A percentile compares a stretch with the other conserved stretches of the same genome.
phyloP scores from a whole-genome alignment of 2,797 vertebrate species.

The Neostethus bicornis region DNA sequence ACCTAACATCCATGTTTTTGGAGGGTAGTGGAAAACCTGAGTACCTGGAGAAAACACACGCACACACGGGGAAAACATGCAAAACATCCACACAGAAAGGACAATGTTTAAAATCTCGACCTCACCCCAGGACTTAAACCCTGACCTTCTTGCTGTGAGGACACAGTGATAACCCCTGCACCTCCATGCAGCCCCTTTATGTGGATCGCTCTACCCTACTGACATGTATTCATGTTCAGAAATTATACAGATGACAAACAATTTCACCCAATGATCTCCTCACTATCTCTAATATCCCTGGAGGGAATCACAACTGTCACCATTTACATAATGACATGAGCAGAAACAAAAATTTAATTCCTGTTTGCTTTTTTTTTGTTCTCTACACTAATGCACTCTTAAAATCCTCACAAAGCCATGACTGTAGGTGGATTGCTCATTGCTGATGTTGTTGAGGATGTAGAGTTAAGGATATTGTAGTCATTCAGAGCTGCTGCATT shows the following conservation, averaged over 20 bases:
- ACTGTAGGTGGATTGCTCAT: conserved; percentile 27
- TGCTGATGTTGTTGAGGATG: conserved; percentile 1
- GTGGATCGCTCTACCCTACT: conserved; percentile 23
- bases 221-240: conserved; percentile 31
- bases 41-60: too few relatives aligned
- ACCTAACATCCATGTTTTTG: too few relatives aligned
- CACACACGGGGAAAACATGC: too few relatives aligned
- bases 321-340: conserved; percentile 43
- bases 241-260: conserved; percentile 44
- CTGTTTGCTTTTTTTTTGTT: conserved; percentile 8
- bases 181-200: too few relatives aligned
- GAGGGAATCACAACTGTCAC: conserved; percentile 14
- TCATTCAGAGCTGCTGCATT: conserved; percentile 52
- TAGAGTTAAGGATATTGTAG: conserved; percentile 20
- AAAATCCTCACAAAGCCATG: not conserved
- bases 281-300: conserved; percentile 28
- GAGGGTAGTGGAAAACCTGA: too few relatives aligned
- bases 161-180: too few relatives aligned
- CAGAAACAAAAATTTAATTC: conserved; percentile 39
- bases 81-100: too few relatives aligned
- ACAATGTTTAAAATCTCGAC: too few relatives aligned
- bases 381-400: not conserved
- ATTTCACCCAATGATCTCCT: conserved; percentile 36
- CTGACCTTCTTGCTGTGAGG: too few relatives aligned
- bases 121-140: too few relatives aligned